Evolutionary conservation across 2,113 vertebrate species (phyloP).

Genomic region (Sinocyclocheilus rhinocerous): DNA sequence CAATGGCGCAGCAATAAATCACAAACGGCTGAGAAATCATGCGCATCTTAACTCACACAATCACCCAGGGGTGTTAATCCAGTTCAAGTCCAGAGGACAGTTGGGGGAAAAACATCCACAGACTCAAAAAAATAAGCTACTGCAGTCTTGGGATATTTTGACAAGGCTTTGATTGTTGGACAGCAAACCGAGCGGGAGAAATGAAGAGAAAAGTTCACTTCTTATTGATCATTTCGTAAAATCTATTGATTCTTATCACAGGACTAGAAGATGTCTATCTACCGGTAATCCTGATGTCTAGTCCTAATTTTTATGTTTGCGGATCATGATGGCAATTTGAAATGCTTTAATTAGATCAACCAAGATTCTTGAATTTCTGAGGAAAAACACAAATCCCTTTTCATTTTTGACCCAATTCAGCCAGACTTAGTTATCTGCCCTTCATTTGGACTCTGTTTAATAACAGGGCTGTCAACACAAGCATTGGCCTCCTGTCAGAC

Average conservation of each 20-base stretch:
- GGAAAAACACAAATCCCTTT: conserved; percentile 15
- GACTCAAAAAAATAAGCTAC: neutral
- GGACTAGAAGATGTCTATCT: neutral
- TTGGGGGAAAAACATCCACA: neutral
- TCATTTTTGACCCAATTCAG: neutral
- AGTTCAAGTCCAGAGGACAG: neutral
- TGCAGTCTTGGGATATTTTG: neutral
- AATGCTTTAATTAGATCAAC: conserved; percentile 7
- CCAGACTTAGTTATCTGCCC: conserved; percentile 9
- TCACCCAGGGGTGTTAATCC: conserved; percentile 14
- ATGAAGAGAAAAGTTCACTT: neutral
- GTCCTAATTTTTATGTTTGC: neutral
- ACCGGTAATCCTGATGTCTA: neutral
- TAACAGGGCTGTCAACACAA: neutral
- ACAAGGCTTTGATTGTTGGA: neutral
- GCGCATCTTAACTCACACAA: conserved; percentile 14
- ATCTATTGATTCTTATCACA: neutral
- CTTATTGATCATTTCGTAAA: neutral
- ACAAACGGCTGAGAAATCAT: conserved; percentile 30
- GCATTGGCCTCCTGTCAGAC: conserved; percentile 20
- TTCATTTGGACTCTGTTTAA: conserved; percentile 32
- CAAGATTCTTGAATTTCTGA: neutral
- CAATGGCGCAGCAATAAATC: conserved; percentile 40
- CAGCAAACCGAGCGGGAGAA: neutral
- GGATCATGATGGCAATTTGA: neutral